Base-by-base conservation (phyloP, 2,113 vertebrate genomes). In the Chascanopsetta lugubris region DNA sequence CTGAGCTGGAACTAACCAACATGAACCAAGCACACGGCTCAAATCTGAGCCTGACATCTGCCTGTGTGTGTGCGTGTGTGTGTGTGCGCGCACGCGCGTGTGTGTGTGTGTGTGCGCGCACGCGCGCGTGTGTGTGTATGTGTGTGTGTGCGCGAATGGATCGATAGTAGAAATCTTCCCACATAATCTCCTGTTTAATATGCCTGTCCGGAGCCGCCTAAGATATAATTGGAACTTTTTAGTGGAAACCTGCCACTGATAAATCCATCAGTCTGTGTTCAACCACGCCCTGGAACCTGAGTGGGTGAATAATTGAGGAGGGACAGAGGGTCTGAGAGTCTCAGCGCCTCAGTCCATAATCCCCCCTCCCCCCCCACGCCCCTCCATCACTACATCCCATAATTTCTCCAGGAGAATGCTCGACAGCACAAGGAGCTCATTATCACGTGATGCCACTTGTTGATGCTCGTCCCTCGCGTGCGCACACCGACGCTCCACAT, bases 241-340 rank as follows among this genome's bases (percentile, higher is more conserved):
- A 72, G 71, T 55, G 17, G 8, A 26, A 26, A 26, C 38, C 53
- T 68, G 61, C 45, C 61, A 36, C 48, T 85, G 82, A 60, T 65
- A 73, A 79, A 77, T 71, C 55, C 60, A 80, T 84, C 83, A 85
- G 17, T 53, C 72, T 69, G 49, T 42, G 61, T 57, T 78, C 68
- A 85, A 78, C 77, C 69, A 65, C 29, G 76, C 82, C 63, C 66
- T 65, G 54, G 50, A 83, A 75, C 56, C 66, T 57, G 54, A 82
- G 54, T 20, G 32, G 60, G 71, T 74, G 50, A 75, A 83, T 83
- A 76, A 70, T 53, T 71, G 59, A 73, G 62, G 47, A 58, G 10
- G n/a, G 43, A 48, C 22, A 27, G 56, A 26, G 26, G 62, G 25
- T 25, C 25, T 53, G 51, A 61, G 64, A 24, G 61, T n/a, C 3